These are phyloP conservation scores for Parazoanthus darwini DNA, from an alignment of 92 coral and sea anemone genomes.

Conservation along the genomic window DNA sequence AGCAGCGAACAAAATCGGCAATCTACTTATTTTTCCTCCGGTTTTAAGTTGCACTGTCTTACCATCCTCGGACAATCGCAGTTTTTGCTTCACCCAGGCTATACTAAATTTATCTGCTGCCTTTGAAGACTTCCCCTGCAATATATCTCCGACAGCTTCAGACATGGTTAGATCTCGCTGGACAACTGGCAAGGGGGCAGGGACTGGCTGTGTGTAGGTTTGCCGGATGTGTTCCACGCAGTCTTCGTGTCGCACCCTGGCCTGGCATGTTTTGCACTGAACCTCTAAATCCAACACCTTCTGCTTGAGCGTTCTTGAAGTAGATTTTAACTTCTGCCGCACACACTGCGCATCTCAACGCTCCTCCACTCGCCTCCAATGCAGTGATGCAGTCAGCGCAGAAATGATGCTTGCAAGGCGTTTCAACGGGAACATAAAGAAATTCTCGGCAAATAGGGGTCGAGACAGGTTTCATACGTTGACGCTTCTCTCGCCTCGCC, in stretches of 20 bases:
- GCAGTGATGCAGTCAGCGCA: constrained; percentile 8
- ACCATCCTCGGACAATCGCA: constrained; percentile 26
- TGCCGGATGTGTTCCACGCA: not conserved
- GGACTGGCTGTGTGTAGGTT: not conserved
- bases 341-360: constrained; percentile 11
- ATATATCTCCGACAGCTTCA: not conserved
- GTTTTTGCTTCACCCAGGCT: constrained; percentile 15
- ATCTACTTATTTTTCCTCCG: constrained; percentile 27
- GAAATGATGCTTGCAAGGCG: constrained; percentile 12
- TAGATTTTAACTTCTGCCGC: not conserved
- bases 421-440: constrained; percentile 5
- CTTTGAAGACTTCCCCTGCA: constrained; percentile 17
- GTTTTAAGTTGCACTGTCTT: constrained; percentile 33
- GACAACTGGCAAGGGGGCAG: constrained; percentile 11
- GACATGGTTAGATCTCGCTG: constrained; percentile 2
- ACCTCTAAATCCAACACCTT: not conserved
- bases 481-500: constrained; percentile 2
- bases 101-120: constrained; percentile 23
- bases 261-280: constrained; percentile 5
- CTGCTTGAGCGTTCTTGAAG: constrained; percentile 9
- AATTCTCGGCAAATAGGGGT: constrained; percentile 13
- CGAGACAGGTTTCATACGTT: not conserved
- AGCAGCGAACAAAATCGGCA: not conserved
- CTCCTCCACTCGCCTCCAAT: constrained; percentile 1
- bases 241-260: not conserved